Base-by-base conservation (phyloP, 2,113 vertebrate species). In the Cyanoderma ruficeps region DNA sequence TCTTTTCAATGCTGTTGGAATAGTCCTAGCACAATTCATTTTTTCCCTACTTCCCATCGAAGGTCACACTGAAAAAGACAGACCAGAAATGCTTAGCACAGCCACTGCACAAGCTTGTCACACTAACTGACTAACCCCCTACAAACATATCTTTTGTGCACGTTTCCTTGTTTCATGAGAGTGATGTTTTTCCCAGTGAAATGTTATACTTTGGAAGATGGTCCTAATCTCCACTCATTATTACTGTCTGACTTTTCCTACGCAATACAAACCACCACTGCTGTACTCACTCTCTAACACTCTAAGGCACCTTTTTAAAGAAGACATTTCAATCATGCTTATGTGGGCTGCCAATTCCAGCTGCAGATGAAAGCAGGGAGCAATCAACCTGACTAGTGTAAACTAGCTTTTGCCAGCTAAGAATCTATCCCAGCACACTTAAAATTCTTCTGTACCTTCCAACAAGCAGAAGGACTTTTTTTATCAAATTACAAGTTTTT, bases 31-130 rank as follows among this genome's bases (percentile, higher is more conserved):
- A 65, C 6, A 20, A 23, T 20, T 83, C 0, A 39, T 44, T 68
- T 74, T 65, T 33, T 8, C 6, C 8, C 9, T n/a, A 37, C 19
- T 57, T 50, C 21, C n/a, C 25, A 5, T 5, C 0, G 0, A 76
- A 84, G 10, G 22, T 53, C 56, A 46, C 44, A 33, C 24, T 70
- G 49, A n/a, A 76, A 60, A 37, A 50, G 13, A 44, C 55, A 74
- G 49, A 56, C 27, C 15, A 69, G 37, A 87, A 69, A 47, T 55
- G 6, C 30, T 37, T 52, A 37, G 15, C 25, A 53, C 24, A 70
- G n/a, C 30, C 50, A 44, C 23, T 56, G 28, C 41, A 70, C 46
- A 70, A 75, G 10, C 25, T 67, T 77, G 39, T n/a, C 15, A 14
- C n/a, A n/a, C n/a, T 53, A 35, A 31, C 10, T 70, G 42, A 33